Conservation (phyloP, 92 coral and sea anemone species). For the Epizoanthus fatuus region DNA sequence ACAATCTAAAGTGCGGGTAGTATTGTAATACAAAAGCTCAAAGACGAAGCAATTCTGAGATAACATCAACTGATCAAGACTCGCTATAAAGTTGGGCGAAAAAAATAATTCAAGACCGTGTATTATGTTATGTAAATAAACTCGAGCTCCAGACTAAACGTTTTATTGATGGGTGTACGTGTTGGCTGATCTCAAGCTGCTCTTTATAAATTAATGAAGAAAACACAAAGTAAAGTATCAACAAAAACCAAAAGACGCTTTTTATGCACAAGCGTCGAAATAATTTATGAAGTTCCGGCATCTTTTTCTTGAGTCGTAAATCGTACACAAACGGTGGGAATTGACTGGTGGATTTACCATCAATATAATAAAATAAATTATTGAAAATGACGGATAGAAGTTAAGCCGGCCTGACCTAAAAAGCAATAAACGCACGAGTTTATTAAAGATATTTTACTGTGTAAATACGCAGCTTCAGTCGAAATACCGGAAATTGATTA, state of each 20-base stretch:
- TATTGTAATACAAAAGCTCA: background rate
- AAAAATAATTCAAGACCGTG: background rate
- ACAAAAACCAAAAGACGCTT: constrained; percentile 35
- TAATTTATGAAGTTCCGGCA: constrained; percentile 20
- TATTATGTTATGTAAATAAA: constrained; percentile 2
- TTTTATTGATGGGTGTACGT: background rate
- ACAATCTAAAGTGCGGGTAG: constrained; percentile 13
- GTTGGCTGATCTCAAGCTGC: constrained; percentile 3
- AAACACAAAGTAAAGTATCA: constrained; percentile 14
- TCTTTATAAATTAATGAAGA: constrained; percentile 17
- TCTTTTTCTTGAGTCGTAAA: constrained; percentile 21
- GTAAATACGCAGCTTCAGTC: constrained; percentile 20
- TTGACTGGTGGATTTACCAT: constrained; percentile 12
- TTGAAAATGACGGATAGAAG: constrained; percentile 25
- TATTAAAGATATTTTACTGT: constrained; percentile 23
- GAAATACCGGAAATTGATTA: constrained; percentile 43
- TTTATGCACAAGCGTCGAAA: constrained; percentile 31
- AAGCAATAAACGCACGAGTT: constrained; percentile 30
- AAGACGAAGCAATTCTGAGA: background rate
- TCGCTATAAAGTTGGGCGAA: too few species aligned
- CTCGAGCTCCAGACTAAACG: background rate
- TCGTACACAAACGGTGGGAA: constrained; percentile 34
- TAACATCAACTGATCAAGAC: constrained; percentile 6
- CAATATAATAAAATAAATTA: constrained; percentile 38
- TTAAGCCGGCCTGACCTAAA: constrained; percentile 13